Base-by-base conservation (phyloP, 2,797 vertebrate genomes). In the Cephalopachus bancanus region DNA sequence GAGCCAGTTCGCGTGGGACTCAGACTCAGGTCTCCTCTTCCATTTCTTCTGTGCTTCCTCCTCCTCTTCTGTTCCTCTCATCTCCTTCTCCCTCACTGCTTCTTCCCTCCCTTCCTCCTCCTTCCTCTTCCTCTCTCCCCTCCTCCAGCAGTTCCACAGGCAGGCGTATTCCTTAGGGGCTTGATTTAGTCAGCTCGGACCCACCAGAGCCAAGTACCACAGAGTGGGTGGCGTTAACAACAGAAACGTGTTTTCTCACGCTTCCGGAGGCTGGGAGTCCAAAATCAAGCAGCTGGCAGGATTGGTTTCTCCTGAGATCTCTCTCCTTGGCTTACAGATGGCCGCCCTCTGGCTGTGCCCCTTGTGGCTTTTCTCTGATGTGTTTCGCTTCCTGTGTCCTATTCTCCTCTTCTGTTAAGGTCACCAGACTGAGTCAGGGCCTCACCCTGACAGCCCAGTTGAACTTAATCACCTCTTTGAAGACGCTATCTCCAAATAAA, bases 181-280 rank as follows among this genome's bases (percentile, higher is more conserved):
- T 8, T 33, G 53, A 16, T 8, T 5, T 11, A 10, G 16, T 53
- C 14, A 28, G 7, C 57, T 44, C 0, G 1, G 87, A 51, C 57
- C 57, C 20, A 6, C 33, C 5, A 20, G 28, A 24, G 3, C 37
- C 30, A 26, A 74, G 59, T 30, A 14, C 28, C 49, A 57, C 3
- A 60, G 28, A 11, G 28, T 1, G 2, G 10, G 30, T 1, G 59
- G 19, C 4, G 14, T n/a, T 3, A 19, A 8, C 1, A 1, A 22
- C n/a, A 74, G 33, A 24, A 4, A 11, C 0, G 30, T 33, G 49
- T 11, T 10, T 37, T 24, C 71, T 37, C 26, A 20, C 19, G 0
- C 1, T 44, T 55, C 26, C 20, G 33, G 53, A 83, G 72, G 72
- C n/a, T 28, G 20, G 44, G 44, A 33, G 37, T 26, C 33, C 1